Evolutionary conservation across 2,888 invertebrate species (phyloP).

Genomic region (Melolontha melolontha): DNA sequence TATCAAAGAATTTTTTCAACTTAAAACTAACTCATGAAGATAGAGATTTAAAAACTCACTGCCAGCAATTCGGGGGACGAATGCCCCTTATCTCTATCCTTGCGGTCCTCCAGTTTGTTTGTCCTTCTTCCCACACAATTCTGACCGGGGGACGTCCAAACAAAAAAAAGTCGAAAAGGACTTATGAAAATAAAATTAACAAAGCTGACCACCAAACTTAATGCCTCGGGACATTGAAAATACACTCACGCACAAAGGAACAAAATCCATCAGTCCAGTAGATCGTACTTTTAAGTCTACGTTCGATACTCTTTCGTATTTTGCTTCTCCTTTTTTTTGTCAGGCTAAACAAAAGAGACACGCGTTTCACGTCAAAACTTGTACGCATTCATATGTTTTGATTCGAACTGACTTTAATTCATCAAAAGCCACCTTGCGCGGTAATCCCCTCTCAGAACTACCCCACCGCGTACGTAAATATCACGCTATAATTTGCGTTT

Average conservation of each 20-base stretch:
- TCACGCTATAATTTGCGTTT: conserved; percentile 63
- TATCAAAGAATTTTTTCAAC: background rate
- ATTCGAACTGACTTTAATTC: conserved; percentile 67
- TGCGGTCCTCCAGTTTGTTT: conserved; percentile 64
- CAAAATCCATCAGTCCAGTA: conserved; percentile 48
- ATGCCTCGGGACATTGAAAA: conserved; percentile 33
- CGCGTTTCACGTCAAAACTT: conserved; percentile 50
- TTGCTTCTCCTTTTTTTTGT: conserved; percentile 11
- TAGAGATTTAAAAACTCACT: conserved; percentile 58
- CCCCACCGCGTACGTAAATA: conserved; percentile 61
- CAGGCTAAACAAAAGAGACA: conserved; percentile 31
- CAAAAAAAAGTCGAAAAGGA: conserved; percentile 24
- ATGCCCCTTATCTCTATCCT: conserved; percentile 65
- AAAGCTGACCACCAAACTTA: conserved; percentile 36
- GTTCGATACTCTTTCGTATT: conserved; percentile 20
- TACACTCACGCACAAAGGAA: conserved; percentile 47
- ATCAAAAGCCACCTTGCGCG: conserved; percentile 62
- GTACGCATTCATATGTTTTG: conserved; percentile 66
- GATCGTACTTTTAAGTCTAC: too few relatives aligned
- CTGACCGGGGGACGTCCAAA: conserved; percentile 25
- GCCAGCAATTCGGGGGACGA: conserved; percentile 65
- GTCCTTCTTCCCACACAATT: conserved; percentile 25
- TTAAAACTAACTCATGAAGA: conserved; percentile 20
- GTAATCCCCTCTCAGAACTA: conserved; percentile 59
- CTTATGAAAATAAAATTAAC: conserved; percentile 28